Conservation (phyloP, 2,888 invertebrate species). For the Mellilla xanthometata region DNA sequence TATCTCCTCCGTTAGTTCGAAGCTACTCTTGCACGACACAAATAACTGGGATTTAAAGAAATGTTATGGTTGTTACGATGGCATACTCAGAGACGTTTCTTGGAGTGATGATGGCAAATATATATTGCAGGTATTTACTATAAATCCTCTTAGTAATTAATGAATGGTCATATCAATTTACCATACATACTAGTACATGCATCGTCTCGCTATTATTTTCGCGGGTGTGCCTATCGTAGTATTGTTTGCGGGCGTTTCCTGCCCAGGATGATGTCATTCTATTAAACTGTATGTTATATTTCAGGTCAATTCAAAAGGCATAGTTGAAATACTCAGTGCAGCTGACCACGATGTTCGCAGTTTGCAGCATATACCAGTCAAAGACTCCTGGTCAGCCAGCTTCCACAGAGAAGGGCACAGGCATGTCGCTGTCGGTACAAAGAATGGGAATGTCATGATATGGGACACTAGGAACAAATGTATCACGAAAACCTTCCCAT, state of each 20-base stretch:
- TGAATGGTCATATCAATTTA: too few relatives aligned
- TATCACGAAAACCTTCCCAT: constrained; percentile 70
- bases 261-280: constrained; percentile 1
- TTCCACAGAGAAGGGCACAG: constrained; percentile 75
- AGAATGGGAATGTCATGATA: constrained; percentile 71
- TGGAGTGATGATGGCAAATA: constrained; percentile 81
- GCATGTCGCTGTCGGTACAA: constrained; percentile 71
- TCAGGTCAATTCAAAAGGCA: constrained; percentile 72
- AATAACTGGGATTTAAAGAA: constrained; percentile 79
- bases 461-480: constrained; percentile 77
- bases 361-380: constrained; percentile 70
- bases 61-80: constrained; percentile 73
- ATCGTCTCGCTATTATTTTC: too few relatives aligned
- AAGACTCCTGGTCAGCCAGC: constrained; percentile 72
- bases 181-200: neutral
- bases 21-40: constrained; percentile 79
- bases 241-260: constrained; percentile 27
- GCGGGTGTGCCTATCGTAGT: constrained; percentile 1
- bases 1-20: constrained; percentile 81
- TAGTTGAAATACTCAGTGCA: constrained; percentile 68
- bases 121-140: constrained; percentile 62
- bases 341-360: constrained; percentile 69
- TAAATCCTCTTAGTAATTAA: too few relatives aligned
- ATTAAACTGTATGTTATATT: constrained; percentile 30
- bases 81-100: constrained; percentile 65